Base-by-base conservation (phyloP, 2,888 invertebrate genomes). In the Nomada fucata region DNA sequence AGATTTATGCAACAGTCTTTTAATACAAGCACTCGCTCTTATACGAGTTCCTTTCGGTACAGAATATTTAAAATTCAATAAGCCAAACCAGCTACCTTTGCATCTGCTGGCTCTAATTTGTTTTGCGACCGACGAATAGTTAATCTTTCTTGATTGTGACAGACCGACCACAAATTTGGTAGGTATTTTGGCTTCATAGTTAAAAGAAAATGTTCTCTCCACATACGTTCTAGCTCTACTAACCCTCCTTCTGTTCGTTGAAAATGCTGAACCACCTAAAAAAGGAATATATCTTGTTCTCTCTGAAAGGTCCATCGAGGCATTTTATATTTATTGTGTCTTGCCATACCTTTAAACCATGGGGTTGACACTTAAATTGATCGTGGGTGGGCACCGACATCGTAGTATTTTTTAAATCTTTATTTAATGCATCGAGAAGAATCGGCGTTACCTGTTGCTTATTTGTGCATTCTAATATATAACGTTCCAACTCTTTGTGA, bases 141-240 rank as follows among this genome's bases (percentile, higher is more conserved):
- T 76, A 92, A 95, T 95, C 96, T 95, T 90, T 96, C 95, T 87
- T 96, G 95, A 91, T 96, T 96, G 92, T 97, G 96, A 87, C 95
- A 95, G 29, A 97, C 94, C 42, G 97, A 97, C 98, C 98, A 98
- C 69, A 96, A 94, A 1, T 95, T 93, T 0, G 97, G 97, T 92
- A 98, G 94, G 93, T 94, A 95, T 82, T 94, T 94, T 0, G 97
- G 97, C 69, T 95, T 92, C 97, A 97, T 97, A 1, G 95, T 94
- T 0, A 94, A 91, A 2, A 98, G 90, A 92, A 98, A 98, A 92
- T 97, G 97, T 87, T 96, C 94, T 13, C 97, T 94, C 97, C 97
- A 98, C 79, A 95, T 88, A 88, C 95, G 95, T 91, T 98, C 97
- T 70, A 98, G 94, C 63, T 94, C 94, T 2, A 96, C 94, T 20